A percentile compares a stretch with the other conserved stretches of the same genome.
These are phyloP conservation scores for Nothura maculosa DNA, from an alignment of 2,797 vertebrate species.

Conservation along the genomic window DNA sequence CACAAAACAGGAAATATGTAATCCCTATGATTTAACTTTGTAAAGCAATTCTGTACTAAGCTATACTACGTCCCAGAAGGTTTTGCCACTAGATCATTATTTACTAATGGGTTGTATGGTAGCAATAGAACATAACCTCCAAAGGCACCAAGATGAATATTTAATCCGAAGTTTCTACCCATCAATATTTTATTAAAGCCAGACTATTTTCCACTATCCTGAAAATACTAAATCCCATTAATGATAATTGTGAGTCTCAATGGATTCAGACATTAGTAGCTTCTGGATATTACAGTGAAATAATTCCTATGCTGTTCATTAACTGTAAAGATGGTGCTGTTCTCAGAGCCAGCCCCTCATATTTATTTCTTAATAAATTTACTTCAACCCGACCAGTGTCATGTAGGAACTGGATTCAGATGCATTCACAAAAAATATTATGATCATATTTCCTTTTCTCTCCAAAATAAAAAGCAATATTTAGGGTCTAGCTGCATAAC, in stretches of 20 bases:
- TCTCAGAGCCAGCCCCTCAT: not conserved
- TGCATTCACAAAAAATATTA: not conserved
- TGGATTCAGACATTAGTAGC: slow-evolving; percentile 32
- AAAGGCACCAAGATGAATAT: slow-evolving; percentile 60
- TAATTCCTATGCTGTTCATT: slow-evolving; percentile 14
- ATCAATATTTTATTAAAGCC: slow-evolving; percentile 68
- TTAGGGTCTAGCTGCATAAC: not conserved
- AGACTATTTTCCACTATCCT: not conserved
- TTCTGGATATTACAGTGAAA: slow-evolving; percentile 20
- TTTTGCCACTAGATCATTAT: slow-evolving; percentile 71
- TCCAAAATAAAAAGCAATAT: not conserved
- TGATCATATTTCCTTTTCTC: not conserved
- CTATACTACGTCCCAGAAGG: slow-evolving; percentile 30
- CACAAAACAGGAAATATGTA: slow-evolving; percentile 28
- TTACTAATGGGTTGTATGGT: slow-evolving; percentile 64
- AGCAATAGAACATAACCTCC: slow-evolving; percentile 46
- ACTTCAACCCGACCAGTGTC: not conserved
- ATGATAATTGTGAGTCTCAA: slow-evolving; percentile 47
- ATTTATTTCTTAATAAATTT: slow-evolving; percentile 1
- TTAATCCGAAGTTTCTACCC: slow-evolving; percentile 40
- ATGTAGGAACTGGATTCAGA: not conserved
- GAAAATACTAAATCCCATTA: slow-evolving; percentile 44
- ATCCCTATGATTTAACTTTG: slow-evolving; percentile 40
- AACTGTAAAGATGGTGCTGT: not conserved
- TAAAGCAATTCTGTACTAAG: not conserved